Conservation (phyloP, 2,888 invertebrate genomes). For the Merodon equestris region DNA sequence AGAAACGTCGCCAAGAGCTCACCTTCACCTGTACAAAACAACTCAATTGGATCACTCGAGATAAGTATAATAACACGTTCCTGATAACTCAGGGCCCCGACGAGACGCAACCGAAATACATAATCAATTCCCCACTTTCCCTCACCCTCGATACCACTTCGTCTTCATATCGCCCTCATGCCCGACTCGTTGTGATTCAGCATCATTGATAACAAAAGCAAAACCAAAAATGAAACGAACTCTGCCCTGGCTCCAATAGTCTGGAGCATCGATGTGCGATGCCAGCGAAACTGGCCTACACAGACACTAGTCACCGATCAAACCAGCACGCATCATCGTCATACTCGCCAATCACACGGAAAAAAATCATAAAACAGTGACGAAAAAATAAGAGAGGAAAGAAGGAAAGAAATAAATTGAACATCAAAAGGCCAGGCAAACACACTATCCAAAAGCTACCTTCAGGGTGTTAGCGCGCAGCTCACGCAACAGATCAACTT, state of each 20-base stretch:
- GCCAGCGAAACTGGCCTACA: too few species aligned
- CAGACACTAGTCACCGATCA: too few species aligned
- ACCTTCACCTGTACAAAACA: too few species aligned
- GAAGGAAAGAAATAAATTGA: slow-evolving; percentile 13
- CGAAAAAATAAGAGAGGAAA: slow-evolving; percentile 11
- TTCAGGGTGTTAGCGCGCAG: slow-evolving; percentile 54
- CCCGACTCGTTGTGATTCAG: too few species aligned
- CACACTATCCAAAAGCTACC: slow-evolving; percentile 37
- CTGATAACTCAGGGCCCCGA: too few species aligned
- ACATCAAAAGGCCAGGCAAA: slow-evolving; percentile 47
- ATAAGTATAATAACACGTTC: too few species aligned
- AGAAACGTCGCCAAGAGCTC: too few species aligned
- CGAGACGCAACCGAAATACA: too few species aligned
- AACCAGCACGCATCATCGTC: not conserved
- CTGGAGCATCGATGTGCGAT: slow-evolving; percentile 16
- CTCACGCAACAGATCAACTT: slow-evolving; percentile 12
- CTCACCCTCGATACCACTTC: too few species aligned
- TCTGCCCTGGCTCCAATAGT: slow-evolving; percentile 33
- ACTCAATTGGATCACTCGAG: not conserved
- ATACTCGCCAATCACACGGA: not conserved
- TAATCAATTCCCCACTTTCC: too few species aligned
- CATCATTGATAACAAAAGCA: too few species aligned
- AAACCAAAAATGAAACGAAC: slow-evolving; percentile 6
- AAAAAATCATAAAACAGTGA: slow-evolving; percentile 16
- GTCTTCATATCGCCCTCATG: too few species aligned